Evolutionary conservation across 2,113 vertebrate genomes (phyloP).

Genomic region (Petroica traversi): DNA sequence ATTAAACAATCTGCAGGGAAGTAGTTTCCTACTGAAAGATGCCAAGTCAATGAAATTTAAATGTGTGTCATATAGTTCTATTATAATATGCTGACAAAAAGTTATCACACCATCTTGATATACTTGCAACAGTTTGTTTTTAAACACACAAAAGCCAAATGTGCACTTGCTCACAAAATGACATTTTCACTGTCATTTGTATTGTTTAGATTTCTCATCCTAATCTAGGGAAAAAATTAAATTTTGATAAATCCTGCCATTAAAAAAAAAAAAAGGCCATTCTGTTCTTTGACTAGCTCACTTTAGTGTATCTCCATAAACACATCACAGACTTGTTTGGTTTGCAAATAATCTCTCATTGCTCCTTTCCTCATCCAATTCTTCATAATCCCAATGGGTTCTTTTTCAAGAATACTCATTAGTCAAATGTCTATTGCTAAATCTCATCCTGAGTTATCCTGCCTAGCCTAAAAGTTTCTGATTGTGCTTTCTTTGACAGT

Average conservation of each 20-base stretch:
- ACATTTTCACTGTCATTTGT: not conserved
- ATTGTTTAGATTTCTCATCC: not conserved
- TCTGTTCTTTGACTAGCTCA: not conserved
- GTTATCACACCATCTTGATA: not conserved
- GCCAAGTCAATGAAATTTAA: not conserved
- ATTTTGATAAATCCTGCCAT: not conserved
- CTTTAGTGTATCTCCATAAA: not conserved
- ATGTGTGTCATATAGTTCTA: not conserved
- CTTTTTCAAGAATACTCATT: slow-evolving; percentile 12
- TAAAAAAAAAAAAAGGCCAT: not conserved
- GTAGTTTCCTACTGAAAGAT: not conserved
- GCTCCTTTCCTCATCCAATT: not conserved
- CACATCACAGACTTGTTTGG: not conserved
- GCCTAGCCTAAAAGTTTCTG: not conserved
- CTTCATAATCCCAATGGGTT: not conserved
- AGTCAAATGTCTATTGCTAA: not conserved
- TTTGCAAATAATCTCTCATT: not conserved
- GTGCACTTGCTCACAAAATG: not conserved
- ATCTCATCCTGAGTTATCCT: not conserved
- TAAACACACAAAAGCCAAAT: not conserved
- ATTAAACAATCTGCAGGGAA: not conserved
- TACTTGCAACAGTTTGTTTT: not conserved
- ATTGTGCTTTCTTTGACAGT: not conserved
- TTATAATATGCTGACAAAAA: not conserved
- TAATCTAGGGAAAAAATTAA: not conserved